Base-by-base conservation (phyloP, 2,888 invertebrate genomes). In the Mimumesa dahlbomi region DNA sequence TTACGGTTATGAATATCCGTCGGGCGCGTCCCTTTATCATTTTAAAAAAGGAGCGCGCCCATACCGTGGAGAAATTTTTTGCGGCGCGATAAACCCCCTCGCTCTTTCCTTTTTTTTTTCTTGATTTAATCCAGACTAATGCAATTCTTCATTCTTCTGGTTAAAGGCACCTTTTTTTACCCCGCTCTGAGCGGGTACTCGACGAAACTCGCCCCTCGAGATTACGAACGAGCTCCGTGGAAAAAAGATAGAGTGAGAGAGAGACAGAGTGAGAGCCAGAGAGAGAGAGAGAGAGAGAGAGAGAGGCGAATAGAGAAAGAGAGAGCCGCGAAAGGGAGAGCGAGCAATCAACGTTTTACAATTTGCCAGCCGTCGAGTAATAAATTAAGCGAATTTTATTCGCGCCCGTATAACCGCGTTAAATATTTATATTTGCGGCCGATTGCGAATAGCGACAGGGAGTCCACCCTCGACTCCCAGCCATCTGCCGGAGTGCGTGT, bases 401-500 rank as follows among this genome's bases (percentile, higher is more conserved):
- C 79, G 57, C 69, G 62, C 64, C 71, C 54, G 65, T 67, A 81
- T 81, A 79, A 83, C 67, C 71, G 67, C 75, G 75, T 82, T 82
- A 84, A 83, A 82, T 82, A 82, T 82, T 82, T 82, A 83, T 82
- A 79, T 77, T 76, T 71, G 72, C 53, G 64, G 73, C 59, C 72
- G 75, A 73, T 75, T 59, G 67, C 73, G 70, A 75, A 64, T 59
- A 63, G 53, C 56, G 67, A 19, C 64, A 25, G 52, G 62, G 43
- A 11, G 11, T 42, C 36, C 36, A 38, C 64, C 48, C 61, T 53
- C 40, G 16, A 18, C 57, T 40, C 22, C 29, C 18, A 40, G 45
- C 65, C 77, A 54, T 73, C 59, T 58, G 59, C 64, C 48, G 62
- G 40, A 57, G 65, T 13, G 59, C 65, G 68, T 49, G 73, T 78